Conservation (phyloP, 2,888 invertebrate genomes). For the Flabesymbios commensalis region DNA sequence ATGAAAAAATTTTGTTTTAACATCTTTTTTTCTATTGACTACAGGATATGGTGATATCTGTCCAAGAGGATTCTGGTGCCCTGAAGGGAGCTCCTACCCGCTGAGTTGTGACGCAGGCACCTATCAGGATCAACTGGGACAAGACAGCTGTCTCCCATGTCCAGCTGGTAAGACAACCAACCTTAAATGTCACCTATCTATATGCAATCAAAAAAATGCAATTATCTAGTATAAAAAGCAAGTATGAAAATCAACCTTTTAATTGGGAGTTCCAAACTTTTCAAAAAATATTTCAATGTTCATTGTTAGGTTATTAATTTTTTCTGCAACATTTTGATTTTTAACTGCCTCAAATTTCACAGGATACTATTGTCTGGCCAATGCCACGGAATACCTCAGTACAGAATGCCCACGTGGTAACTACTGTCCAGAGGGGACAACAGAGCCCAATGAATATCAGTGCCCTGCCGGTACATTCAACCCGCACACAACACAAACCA, state of each 20-base stretch:
- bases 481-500: slow-evolving; percentile 42
- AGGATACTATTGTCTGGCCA: slow-evolving; percentile 54
- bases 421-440: slow-evolving; percentile 53
- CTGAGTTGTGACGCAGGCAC: slow-evolving; percentile 44
- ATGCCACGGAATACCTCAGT: slow-evolving; percentile 47
- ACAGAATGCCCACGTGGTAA: slow-evolving; percentile 52
- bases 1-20: no score
- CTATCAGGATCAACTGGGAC: slow-evolving; percentile 48
- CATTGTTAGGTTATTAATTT: no score
- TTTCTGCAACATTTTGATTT: not conserved
- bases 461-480: slow-evolving; percentile 56
- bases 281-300: no score
- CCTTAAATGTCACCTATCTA: no score
- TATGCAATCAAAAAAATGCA: no score
- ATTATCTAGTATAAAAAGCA: no score
- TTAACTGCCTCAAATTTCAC: slow-evolving; percentile 4
- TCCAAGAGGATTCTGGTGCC: slow-evolving; percentile 53
- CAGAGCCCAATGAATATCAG: slow-evolving; percentile 38
- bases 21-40: not conserved
- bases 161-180: slow-evolving; percentile 41
- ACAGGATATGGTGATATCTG: slow-evolving; percentile 54
- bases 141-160: slow-evolving; percentile 44
- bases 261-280: no score
- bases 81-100: slow-evolving; percentile 46
- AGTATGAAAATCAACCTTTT: no score